phyloP scores from a whole-genome alignment of 2,113 vertebrate species.

The Rutilus rutilus region DNA sequence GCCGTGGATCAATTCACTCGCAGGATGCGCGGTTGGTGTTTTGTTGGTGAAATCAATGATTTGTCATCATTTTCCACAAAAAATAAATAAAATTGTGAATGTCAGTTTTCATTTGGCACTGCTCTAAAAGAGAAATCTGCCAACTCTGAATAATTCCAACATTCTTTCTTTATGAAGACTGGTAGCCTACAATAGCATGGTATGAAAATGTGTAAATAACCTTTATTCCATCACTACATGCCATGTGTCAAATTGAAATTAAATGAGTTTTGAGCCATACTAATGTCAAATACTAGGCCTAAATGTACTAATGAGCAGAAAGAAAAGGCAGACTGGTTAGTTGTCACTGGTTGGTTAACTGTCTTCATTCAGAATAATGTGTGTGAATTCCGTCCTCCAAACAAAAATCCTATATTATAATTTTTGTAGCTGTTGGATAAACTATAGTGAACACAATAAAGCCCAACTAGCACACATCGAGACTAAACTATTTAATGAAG shows the following conservation, averaged over 20 bases:
- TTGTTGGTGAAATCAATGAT: background rate
- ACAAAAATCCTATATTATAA: background rate
- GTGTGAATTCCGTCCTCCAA: background rate
- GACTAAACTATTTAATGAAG: background rate
- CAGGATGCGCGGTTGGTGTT: background rate
- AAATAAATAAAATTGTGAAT: too few relatives aligned
- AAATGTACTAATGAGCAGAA: background rate
- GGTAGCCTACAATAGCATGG: conserved; percentile 12
- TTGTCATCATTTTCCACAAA: background rate
- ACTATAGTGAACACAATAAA: background rate
- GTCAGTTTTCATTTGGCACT: background rate
- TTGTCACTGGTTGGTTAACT: background rate
- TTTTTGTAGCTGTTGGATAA: background rate
- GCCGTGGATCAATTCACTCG: conserved; percentile 6
- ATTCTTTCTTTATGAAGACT: background rate
- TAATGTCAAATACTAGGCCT: background rate
- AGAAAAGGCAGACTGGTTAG: background rate
- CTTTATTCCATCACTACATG: background rate
- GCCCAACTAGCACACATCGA: background rate
- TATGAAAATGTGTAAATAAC: conserved; percentile 31
- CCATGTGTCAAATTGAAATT: background rate
- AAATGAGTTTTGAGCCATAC: background rate
- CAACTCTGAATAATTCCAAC: background rate
- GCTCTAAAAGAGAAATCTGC: background rate
- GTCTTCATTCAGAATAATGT: background rate